Evolutionary conservation across 1,140 invertebrate species (phyloP).

Genomic region (Drosophila kepulauana): DNA sequence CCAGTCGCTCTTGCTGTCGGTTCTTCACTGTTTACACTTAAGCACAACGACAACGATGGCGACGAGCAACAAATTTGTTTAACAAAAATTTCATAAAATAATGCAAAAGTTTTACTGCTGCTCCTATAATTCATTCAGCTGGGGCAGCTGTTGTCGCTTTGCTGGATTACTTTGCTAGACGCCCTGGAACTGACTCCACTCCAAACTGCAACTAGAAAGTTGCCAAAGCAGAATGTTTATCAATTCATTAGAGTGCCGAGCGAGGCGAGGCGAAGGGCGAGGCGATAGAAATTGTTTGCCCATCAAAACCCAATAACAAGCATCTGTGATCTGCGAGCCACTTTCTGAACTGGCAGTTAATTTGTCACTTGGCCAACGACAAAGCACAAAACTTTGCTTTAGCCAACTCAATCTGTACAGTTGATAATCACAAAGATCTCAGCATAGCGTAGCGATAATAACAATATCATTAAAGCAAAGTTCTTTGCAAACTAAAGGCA

Average conservation of each 20-base stretch:
- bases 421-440: conserved; percentile 19
- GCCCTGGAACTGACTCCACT: not conserved
- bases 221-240: conserved; percentile 46
- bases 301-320: conserved; percentile 44
- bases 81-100: conserved; percentile 62
- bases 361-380: conserved; percentile 38
- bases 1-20: conserved; percentile 10
- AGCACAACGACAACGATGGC: conserved; percentile 56
- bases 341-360: conserved; percentile 29
- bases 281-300: conserved; percentile 50
- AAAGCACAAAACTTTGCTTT: conserved; percentile 22
- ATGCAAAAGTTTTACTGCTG: conserved; percentile 51
- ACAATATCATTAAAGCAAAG: not conserved
- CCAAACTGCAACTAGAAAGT: conserved; percentile 35
- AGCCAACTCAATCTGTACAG: conserved; percentile 1
- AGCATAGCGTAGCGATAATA: not conserved
- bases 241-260: conserved; percentile 52
- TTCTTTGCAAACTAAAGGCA: no score
- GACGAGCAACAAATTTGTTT: conserved; percentile 59
- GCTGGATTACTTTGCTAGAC: not conserved
- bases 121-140: conserved; percentile 43
- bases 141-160: conserved; percentile 46
- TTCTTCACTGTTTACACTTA: conserved; percentile 54
- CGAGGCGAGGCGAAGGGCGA: not conserved
- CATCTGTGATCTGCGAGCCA: conserved; percentile 31